Percentiles rank a stretch among this genome's conserved stretches.
Conservation (phyloP, 2,113 vertebrate genomes). For the Catagonus wagneri region DNA sequence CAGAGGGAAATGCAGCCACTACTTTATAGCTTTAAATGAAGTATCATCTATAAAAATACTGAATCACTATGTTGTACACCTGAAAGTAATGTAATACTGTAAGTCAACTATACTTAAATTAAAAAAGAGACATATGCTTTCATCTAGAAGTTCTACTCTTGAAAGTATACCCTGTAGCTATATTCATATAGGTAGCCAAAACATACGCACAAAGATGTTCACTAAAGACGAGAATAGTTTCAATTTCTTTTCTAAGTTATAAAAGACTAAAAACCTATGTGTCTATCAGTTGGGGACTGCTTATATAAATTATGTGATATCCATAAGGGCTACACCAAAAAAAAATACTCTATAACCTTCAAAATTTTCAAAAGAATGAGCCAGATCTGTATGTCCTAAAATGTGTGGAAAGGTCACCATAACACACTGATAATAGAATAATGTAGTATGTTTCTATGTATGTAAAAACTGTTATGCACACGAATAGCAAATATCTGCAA, state of each 20-base stretch:
- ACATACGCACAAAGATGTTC: neutral
- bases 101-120: neutral
- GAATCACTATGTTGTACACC: neutral
- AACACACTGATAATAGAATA: neutral
- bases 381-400: neutral
- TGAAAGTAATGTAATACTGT: neutral
- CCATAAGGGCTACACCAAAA: neutral
- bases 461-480: neutral
- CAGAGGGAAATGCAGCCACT: neutral
- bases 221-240: neutral
- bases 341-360: neutral
- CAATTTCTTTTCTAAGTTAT: neutral
- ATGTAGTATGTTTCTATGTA: neutral
- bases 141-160: neutral
- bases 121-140: slow-evolving; percentile 34
- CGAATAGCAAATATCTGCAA: neutral
- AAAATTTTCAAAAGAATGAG: slow-evolving; percentile 33
- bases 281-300: neutral
- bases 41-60: neutral
- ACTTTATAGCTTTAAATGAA: neutral
- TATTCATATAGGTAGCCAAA: neutral
- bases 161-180: slow-evolving; percentile 13
- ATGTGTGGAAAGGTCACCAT: neutral
- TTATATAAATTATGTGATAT: neutral
- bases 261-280: neutral